Conservation (phyloP, 2,888 invertebrate species). For the Serripes groenlandicus region DNA sequence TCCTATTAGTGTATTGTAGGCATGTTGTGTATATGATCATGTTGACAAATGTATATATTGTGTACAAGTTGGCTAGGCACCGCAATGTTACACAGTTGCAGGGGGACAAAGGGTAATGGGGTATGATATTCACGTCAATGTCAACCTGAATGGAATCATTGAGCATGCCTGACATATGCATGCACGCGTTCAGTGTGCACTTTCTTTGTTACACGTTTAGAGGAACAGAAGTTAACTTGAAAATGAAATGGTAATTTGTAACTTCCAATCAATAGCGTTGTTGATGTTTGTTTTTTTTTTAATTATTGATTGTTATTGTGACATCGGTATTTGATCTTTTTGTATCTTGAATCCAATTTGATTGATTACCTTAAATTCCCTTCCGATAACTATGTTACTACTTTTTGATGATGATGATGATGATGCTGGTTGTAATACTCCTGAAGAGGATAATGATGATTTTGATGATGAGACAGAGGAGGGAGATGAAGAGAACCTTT, state of each 20-base stretch:
- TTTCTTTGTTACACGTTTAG: background rate
- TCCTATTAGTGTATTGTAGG: too few relatives aligned
- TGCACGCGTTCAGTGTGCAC: background rate
- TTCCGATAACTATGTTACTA: too few relatives aligned
- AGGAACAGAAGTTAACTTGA: background rate
- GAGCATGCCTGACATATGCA: background rate
- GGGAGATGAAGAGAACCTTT: too few relatives aligned
- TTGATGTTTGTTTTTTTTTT: background rate
- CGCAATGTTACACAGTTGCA: background rate
- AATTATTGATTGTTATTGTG: background rate
- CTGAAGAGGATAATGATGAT: too few relatives aligned
- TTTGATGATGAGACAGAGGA: too few relatives aligned
- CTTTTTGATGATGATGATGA: too few relatives aligned
- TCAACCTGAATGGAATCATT: background rate
- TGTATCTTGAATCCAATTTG: too few relatives aligned
- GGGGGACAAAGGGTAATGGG: background rate
- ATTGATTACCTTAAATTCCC: too few relatives aligned
- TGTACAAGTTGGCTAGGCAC: background rate
- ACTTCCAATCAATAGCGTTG: background rate
- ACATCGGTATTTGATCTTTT: too few relatives aligned
- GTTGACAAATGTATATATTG: background rate
- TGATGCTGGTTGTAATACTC: too few relatives aligned
- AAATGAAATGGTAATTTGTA: background rate
- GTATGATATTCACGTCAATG: background rate
- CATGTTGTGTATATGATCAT: background rate